Evolutionary conservation across 2,113 vertebrate genomes (phyloP), one percentile per base, ranked within the genome.

Genomic region (Thamnaconus septentrionalis): DNA sequence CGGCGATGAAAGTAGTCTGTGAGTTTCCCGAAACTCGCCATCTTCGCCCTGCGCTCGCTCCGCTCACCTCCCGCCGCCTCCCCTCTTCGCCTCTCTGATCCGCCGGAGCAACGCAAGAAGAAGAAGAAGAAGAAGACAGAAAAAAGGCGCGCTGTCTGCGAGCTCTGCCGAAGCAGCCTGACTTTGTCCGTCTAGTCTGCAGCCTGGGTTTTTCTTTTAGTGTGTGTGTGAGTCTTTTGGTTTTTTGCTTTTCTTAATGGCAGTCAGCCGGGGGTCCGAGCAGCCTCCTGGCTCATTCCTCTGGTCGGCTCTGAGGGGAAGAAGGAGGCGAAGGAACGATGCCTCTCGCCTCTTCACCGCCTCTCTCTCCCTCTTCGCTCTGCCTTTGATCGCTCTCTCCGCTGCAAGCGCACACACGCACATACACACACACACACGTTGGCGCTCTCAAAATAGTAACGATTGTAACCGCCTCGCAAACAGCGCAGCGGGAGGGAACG

Each of bases 1-100:
- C 94, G 92, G 3, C 94, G 92, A 81, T 91, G 93, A 90, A 96
- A 95, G 91, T 96, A 95, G 72, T 96, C 94, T 7, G 94, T 96
- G 82, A 96, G 93, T 92, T 96, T 96, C 72, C 95, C 94, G 6
- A 96, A 96, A 41, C 94, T 94, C 74, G 95, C 91, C 95, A 96
- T 96, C 75, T 81, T 64, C 42, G 58, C 57, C 39, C 50, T 48
- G 42, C n/a, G n/a, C n/a, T n/a, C n/a, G n/a, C n/a, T 59, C 46
- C 4, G 1, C 56, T 66, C 56, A 65, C 69, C 72, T 79, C 55
- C 47, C 56, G 10, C 40, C n/a, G 46, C 64, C 48, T n/a, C 10
- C 5, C 61, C 53, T 48, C 39, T 1, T 50, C 50, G 18, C 5
- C 53, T 44, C 47, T 68, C 63, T 43, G n/a, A 64, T 57, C 31